These are phyloP conservation scores for Rhea pennata DNA, from an alignment of 2,113 vertebrate genomes.

Conservation along the genomic window DNA sequence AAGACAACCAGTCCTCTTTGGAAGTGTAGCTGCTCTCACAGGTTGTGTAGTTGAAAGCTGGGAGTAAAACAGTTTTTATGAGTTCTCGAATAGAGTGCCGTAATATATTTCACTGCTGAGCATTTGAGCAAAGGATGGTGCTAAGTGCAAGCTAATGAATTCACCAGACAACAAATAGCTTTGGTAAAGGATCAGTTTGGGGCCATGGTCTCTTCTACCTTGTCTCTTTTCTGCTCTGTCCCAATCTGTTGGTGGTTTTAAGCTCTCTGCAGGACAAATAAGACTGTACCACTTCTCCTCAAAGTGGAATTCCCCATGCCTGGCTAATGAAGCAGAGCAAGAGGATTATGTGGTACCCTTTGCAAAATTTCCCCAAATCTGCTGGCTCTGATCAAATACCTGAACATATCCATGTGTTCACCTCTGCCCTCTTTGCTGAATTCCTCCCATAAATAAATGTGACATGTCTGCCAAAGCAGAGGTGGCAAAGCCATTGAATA, in stretches of 20 bases:
- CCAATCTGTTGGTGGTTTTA: neutral
- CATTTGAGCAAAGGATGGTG: neutral
- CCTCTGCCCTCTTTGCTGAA: neutral
- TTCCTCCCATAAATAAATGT: neutral
- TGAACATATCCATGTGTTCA: neutral
- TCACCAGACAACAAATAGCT: neutral
- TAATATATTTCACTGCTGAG: neutral
- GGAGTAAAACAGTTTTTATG: neutral
- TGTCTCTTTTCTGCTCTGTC: neutral
- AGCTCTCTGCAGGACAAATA: neutral
- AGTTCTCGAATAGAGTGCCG: conserved; percentile 1
- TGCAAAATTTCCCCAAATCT: neutral
- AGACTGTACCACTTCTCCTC: neutral
- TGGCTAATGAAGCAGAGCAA: neutral
- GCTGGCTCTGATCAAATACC: neutral
- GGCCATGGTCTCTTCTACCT: neutral
- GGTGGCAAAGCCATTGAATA: neutral
- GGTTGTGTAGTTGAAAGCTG: neutral
- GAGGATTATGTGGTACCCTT: neutral
- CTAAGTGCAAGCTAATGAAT: conserved; percentile 13
- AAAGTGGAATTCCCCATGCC: neutral
- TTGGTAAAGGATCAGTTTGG: neutral
- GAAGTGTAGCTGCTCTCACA: neutral
- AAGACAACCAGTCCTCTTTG: neutral
- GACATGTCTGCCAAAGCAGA: neutral